phyloP scores from a whole-genome alignment of 2,888 invertebrate species.

The Neocrepidodera transversa region DNA sequence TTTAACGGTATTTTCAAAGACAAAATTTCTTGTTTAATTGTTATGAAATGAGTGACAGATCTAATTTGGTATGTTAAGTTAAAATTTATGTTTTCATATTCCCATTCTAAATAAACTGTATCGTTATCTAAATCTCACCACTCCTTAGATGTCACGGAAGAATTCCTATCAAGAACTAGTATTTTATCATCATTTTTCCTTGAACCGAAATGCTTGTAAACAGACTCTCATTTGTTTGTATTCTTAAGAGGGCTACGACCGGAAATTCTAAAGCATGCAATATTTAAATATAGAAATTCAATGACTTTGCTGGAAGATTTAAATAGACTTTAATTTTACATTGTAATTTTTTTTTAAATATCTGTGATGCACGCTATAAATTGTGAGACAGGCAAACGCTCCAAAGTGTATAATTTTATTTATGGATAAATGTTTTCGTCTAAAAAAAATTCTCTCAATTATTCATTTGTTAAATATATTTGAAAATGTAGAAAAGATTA shows the following conservation, averaged over 20 bases:
- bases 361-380: not conserved
- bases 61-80: no score
- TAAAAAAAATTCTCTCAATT: no score
- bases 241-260: slow-evolving; percentile 20
- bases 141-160: not conserved
- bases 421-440: no score
- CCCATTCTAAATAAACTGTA: not conserved
- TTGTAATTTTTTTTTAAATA: not conserved
- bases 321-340: not conserved
- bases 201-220: slow-evolving; percentile 1
- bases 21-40: no score
- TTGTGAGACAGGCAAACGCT: no score
- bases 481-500: no score
- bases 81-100: not conserved
- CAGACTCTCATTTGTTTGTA: slow-evolving; percentile 17
- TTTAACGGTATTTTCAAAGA: no score
- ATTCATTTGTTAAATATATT: no score
- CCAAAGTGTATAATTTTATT: no score
- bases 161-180: not conserved
- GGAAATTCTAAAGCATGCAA: slow-evolving; percentile 22
- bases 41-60: no score
- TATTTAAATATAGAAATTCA: slow-evolving; percentile 17
- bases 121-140: not conserved
- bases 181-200: not conserved
- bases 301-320: not conserved